These are phyloP conservation scores for Caracal caracal DNA, from an alignment of 2,113 vertebrate genomes.

Conservation along the genomic window DNA sequence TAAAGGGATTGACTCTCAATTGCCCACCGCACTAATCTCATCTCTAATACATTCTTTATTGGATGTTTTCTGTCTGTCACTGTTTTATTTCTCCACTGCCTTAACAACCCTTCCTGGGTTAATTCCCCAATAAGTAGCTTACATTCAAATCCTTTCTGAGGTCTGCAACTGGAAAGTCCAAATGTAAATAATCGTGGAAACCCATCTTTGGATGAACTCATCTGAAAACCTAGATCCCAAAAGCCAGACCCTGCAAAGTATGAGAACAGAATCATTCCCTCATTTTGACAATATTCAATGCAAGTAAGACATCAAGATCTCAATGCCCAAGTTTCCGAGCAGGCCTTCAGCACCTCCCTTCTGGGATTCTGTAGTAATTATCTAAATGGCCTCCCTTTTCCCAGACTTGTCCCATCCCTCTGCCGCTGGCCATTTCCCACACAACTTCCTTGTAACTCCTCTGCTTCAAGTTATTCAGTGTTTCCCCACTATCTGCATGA, in stretches of 20 bases:
- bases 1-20: neutral
- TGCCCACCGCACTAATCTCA: neutral
- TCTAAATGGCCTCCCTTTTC: neutral
- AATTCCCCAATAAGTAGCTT: neutral
- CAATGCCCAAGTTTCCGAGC: neutral
- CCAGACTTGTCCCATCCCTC: neutral
- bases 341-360: neutral
- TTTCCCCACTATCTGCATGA: neutral
- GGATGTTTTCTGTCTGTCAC: neutral
- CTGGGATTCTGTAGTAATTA: neutral
- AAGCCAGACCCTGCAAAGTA: neutral
- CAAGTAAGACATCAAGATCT: neutral
- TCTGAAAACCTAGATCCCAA: neutral
- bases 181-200: neutral
- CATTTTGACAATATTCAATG: neutral
- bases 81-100: neutral
- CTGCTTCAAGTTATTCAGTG: neutral
- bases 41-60: neutral
- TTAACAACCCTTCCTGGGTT: neutral
- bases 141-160: neutral
- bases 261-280: neutral
- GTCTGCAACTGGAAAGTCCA: neutral
- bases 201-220: neutral
- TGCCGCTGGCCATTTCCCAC: neutral
- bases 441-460: neutral